phyloP scores from a whole-genome alignment of 2,797 vertebrate genomes.

The Esox lucius region DNA sequence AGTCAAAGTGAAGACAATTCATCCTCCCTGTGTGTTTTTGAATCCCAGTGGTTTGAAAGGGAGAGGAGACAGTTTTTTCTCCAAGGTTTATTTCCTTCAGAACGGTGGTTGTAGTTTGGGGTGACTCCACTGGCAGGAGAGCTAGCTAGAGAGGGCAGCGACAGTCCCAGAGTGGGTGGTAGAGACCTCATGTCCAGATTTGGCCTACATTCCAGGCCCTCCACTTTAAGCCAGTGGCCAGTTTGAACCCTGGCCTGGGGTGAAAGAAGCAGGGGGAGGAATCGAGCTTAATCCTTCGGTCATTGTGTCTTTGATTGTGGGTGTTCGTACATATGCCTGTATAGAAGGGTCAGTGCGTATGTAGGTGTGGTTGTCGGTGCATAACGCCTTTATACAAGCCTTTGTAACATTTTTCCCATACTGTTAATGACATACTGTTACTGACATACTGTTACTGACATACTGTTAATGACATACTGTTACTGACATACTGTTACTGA shows the following conservation, averaged over 20 bases:
- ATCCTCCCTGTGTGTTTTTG: conserved; percentile 32
- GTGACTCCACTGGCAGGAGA: background rate
- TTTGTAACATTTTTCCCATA: background rate
- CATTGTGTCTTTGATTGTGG: conserved; percentile 11
- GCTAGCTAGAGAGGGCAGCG: background rate
- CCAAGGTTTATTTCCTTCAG: conserved; percentile 12
- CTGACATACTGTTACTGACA: too few relatives aligned
- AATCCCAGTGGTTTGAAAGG: conserved; percentile 22
- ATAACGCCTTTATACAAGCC: background rate
- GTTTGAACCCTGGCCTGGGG: conserved; percentile 15
- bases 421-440: too few relatives aligned
- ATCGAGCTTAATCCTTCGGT: background rate
- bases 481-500: background rate
- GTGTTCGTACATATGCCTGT: conserved; percentile 6
- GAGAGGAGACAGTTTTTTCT: conserved; percentile 34
- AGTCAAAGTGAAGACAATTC: conserved; percentile 27
- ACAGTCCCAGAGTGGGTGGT: background rate
- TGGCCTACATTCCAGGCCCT: conserved; percentile 44
- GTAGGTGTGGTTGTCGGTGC: background rate
- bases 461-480: too few relatives aligned
- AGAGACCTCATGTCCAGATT: conserved; percentile 41
- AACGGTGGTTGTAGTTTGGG: background rate
- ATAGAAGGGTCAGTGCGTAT: conserved; percentile 28
- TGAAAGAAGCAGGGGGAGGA: conserved; percentile 27
- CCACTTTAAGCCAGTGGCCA: background rate